phyloP scores from a whole-genome alignment of 1,140 invertebrate species.

The Neotoxoptera formosana region DNA sequence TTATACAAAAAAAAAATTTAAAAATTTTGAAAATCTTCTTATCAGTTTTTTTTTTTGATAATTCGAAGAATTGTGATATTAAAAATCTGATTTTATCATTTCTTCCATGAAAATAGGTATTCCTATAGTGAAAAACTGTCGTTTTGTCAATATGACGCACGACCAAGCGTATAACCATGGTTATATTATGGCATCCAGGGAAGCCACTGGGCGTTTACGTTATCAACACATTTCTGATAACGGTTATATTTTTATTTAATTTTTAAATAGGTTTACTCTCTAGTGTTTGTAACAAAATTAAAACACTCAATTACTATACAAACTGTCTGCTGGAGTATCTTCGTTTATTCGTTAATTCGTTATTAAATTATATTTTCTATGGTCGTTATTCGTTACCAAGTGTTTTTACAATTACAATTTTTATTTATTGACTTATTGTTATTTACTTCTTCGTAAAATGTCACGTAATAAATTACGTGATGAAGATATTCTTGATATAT shows the following conservation, averaged over 20 bases:
- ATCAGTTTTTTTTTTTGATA: background rate
- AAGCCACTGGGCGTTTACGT: background rate
- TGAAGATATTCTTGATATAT: background rate
- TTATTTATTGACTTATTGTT: too few relatives aligned
- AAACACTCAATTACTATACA: too few relatives aligned
- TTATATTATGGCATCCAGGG: constrained; percentile 12
- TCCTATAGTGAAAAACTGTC: background rate
- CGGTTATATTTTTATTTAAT: background rate
- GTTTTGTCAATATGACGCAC: background rate
- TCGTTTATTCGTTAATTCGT: too few relatives aligned
- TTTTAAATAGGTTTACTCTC: too few relatives aligned
- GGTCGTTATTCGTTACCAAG: too few relatives aligned
- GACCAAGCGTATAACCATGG: background rate
- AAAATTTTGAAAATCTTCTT: background rate
- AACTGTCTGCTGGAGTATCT: too few relatives aligned
- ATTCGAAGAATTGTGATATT: background rate
- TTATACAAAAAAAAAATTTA: background rate
- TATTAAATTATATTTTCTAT: too few relatives aligned
- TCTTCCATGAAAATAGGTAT: background rate
- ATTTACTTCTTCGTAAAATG: too few relatives aligned
- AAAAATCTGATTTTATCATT: background rate
- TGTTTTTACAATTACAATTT: too few relatives aligned
- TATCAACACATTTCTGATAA: background rate
- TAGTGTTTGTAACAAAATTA: too few relatives aligned
- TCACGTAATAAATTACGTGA: background rate